phyloP scores from a whole-genome alignment of 2,113 vertebrate species.

The Calonectris borealis region DNA sequence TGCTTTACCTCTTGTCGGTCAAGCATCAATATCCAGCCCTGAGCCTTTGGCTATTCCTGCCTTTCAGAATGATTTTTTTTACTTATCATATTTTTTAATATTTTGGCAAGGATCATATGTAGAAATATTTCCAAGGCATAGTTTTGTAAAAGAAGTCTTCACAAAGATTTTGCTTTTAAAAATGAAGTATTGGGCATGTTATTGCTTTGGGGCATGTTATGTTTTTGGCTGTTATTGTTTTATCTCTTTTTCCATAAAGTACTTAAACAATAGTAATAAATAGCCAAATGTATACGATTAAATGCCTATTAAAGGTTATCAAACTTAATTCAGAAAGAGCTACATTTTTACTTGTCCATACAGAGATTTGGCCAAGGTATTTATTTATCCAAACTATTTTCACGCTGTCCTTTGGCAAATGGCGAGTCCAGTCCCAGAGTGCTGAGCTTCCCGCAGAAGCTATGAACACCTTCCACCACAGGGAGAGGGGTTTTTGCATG shows the following conservation, averaged over 20 bases:
- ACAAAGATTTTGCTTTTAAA: not conserved
- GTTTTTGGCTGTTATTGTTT: not conserved
- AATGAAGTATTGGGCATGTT: not conserved
- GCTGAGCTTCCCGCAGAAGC: not conserved
- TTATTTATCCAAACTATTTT: not conserved
- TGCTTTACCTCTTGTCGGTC: not conserved
- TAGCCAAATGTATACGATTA: not conserved
- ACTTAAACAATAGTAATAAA: not conserved
- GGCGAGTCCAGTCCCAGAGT: not conserved
- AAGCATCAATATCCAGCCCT: not conserved
- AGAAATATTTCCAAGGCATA: not conserved
- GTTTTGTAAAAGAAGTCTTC: not conserved
- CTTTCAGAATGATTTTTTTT: not conserved
- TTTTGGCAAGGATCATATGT: not conserved
- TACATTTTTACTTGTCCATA: not conserved
- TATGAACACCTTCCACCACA: not conserved
- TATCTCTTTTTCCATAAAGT: not conserved
- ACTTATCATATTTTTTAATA: not conserved
- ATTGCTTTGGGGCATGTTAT: not conserved
- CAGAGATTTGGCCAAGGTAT: not conserved
- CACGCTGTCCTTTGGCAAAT: not conserved
- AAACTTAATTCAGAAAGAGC: not conserved
- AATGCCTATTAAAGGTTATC: not conserved
- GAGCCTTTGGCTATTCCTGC: not conserved
- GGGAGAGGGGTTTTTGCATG: not conserved